These are phyloP conservation scores for Chelonoidis abingdonii DNA, from an alignment of 2,113 vertebrate species.

Conservation along the genomic window DNA sequence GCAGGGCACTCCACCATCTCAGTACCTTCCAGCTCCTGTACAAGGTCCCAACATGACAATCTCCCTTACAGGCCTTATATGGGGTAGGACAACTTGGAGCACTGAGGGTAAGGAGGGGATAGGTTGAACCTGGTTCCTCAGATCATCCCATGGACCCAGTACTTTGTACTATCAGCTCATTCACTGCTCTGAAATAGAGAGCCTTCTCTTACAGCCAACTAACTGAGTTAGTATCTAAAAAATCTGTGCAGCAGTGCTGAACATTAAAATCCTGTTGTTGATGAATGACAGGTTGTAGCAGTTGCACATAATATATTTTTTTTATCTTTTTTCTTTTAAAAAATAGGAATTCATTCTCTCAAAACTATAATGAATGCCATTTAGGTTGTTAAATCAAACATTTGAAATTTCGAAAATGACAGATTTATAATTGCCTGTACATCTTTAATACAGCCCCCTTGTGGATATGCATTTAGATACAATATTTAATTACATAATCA, in stretches of 20 bases:
- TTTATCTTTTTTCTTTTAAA: not conserved
- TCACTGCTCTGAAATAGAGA: not conserved
- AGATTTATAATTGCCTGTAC: not conserved
- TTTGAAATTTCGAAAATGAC: not conserved
- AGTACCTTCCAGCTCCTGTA: not conserved
- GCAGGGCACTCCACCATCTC: not conserved
- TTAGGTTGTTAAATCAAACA: not conserved
- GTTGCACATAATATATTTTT: not conserved
- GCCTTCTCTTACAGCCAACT: not conserved
- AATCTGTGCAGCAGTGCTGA: not conserved
- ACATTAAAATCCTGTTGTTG: not conserved
- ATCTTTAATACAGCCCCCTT: not conserved
- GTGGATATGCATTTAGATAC: not conserved
- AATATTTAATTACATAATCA: not conserved
- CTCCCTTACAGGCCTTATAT: not conserved
- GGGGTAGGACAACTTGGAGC: not conserved
- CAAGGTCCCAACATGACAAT: not conserved
- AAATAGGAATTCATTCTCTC: not conserved
- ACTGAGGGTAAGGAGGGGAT: not conserved
- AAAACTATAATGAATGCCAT: not conserved
- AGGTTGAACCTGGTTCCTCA: not conserved
- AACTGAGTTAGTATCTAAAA: not conserved
- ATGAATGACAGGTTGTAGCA: not conserved
- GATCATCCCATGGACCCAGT: not conserved
- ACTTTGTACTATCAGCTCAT: not conserved